These are phyloP conservation scores for Chydorus sphaericus DNA, from an alignment of 2,888 invertebrate species.

Conservation along the genomic window DNA sequence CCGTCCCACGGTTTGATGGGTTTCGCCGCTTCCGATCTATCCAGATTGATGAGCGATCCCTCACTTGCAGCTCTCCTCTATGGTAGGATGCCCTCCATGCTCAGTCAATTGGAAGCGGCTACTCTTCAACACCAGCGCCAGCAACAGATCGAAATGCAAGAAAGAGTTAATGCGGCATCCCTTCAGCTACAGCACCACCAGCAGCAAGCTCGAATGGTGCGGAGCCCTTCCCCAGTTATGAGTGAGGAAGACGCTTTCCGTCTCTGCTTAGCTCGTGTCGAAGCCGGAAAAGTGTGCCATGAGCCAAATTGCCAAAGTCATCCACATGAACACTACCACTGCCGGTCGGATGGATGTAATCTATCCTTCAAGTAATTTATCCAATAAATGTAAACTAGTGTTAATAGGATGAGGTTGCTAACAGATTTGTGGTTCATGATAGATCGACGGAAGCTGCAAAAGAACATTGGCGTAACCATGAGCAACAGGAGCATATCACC, in stretches of 20 bases:
- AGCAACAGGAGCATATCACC: conserved; percentile 72
- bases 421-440: too few species aligned
- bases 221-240: conserved; percentile 8
- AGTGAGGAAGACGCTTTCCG: conserved; percentile 8
- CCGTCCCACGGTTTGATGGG: background rate
- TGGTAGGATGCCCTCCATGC: background rate
- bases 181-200: background rate
- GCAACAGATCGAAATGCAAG: background rate
- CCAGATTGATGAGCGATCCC: background rate
- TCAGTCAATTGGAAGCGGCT: background rate
- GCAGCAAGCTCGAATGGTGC: background rate
- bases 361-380: conserved; percentile 55
- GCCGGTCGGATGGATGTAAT: conserved; percentile 60
- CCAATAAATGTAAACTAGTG: too few species aligned
- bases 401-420: too few species aligned
- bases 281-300: conserved; percentile 4
- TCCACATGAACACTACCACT: conserved; percentile 74
- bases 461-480: conserved; percentile 76
- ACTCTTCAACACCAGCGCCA: background rate
- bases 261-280: background rate
- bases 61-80: background rate
- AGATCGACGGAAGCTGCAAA: conserved; percentile 48
- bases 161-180: background rate
- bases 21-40: background rate
- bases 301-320: conserved; percentile 41